Percentiles rank a stretch among this genome's conserved stretches.
phyloP scores from a whole-genome alignment of 2,113 vertebrate genomes.

The Cyprinodon variegatus region DNA sequence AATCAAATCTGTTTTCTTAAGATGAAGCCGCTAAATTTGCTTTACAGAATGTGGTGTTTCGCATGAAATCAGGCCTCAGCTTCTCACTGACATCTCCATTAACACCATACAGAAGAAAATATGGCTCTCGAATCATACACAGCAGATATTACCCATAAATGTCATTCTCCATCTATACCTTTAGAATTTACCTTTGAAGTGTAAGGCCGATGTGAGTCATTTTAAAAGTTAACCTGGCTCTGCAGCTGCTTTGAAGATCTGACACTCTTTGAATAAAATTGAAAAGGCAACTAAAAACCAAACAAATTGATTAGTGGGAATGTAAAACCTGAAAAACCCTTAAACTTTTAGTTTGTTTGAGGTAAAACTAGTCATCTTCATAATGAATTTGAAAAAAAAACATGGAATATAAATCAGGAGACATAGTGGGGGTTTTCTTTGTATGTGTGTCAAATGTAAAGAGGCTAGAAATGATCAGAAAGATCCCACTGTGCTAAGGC shows the following conservation, averaged over 20 bases:
- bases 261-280: neutral
- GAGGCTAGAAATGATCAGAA: too few relatives aligned
- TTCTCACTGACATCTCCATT: constrained; percentile 42
- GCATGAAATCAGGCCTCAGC: constrained; percentile 2
- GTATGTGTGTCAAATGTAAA: too few relatives aligned
- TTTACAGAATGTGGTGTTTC: neutral
- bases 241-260: neutral
- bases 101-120: constrained; percentile 40
- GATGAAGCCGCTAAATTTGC: neutral
- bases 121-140: constrained; percentile 40
- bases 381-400: too few relatives aligned
- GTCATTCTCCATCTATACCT: constrained; percentile 21
- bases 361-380: too few relatives aligned
- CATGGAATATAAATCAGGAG: too few relatives aligned
- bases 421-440: too few relatives aligned
- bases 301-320: neutral
- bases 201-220: constrained; percentile 38
- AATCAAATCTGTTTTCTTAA: neutral
- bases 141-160: constrained; percentile 44
- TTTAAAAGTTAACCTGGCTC: constrained; percentile 19
- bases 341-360: neutral
- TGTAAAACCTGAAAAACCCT: neutral
- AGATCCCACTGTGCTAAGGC: too few relatives aligned
- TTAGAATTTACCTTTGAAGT: constrained; percentile 37
- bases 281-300: neutral